phyloP scores from a whole-genome alignment of 2,113 vertebrate genomes.

The Pangasianodon hypophthalmus region DNA sequence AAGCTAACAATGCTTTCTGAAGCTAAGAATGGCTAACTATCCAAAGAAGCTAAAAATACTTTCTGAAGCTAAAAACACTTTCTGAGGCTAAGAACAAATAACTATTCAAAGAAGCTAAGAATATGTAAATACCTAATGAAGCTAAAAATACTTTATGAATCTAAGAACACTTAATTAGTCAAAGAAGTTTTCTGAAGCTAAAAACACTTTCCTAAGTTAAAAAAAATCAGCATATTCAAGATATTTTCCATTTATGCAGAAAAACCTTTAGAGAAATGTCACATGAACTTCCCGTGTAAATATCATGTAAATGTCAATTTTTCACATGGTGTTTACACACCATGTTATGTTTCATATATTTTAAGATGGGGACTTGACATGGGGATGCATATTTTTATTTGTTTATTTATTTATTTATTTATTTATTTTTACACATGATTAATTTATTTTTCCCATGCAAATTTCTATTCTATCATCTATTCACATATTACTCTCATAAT shows the following conservation, averaged over 20 bases:
- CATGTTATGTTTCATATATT: background rate
- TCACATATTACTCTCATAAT: background rate
- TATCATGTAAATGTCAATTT: background rate
- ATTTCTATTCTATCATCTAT: background rate
- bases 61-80: background rate
- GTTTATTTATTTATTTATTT: no score
- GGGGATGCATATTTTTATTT: no score
- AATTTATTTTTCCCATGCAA: background rate
- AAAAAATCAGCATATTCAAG: background rate
- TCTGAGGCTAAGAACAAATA: background rate
- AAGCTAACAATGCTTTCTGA: no score
- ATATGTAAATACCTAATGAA: no score
- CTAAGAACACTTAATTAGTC: no score
- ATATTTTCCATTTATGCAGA: background rate
- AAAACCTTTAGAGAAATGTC: background rate
- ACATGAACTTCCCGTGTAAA: background rate
- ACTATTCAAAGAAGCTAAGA: background rate
- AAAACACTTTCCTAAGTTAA: background rate
- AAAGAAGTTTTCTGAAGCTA: background rate
- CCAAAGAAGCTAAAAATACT: background rate
- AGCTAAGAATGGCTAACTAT: no score
- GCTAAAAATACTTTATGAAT: no score
- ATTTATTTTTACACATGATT: background rate
- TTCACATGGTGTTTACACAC: background rate
- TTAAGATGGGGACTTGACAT: background rate